These are phyloP conservation scores for Pogonomyrmex californicus DNA, from an alignment of 1,140 invertebrate genomes.

Conservation along the genomic window DNA sequence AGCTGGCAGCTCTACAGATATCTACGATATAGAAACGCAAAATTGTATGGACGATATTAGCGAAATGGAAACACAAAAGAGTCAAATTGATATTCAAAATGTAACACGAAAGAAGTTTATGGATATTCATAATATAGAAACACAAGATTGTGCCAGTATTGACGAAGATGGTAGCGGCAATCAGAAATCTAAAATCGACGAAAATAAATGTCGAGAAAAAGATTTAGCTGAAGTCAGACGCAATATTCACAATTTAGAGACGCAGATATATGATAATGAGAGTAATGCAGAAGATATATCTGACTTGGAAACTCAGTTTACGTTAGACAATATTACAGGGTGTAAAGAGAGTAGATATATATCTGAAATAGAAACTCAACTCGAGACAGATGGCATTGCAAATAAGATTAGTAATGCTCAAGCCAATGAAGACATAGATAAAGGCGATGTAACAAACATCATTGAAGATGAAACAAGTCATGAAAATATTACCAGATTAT, in stretches of 20 bases:
- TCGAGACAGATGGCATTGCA: not conserved
- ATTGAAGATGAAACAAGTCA: not conserved
- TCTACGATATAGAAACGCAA: slow-evolving; percentile 57
- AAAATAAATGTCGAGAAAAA: not conserved
- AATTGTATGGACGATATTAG: slow-evolving; percentile 37
- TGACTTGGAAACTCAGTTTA: slow-evolving; percentile 16
- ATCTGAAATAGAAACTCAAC: slow-evolving; percentile 19
- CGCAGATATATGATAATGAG: slow-evolving; percentile 1
- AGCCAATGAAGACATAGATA: not conserved
- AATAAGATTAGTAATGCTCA: not conserved
- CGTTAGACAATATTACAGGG: not conserved
- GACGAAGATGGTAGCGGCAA: not conserved
- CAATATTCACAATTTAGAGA: slow-evolving; percentile 46
- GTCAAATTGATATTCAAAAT: not conserved
- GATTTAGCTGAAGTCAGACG: not conserved
- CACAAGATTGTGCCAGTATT: not conserved
- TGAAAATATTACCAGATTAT: not conserved
- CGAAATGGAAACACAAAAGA: slow-evolving; percentile 64
- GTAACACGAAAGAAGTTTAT: not conserved
- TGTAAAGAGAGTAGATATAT: not conserved
- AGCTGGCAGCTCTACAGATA: slow-evolving; percentile 8
- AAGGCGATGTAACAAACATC: not conserved
- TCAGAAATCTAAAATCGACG: not conserved
- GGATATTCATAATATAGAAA: slow-evolving; percentile 41
- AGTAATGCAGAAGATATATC: not conserved